phyloP scores from a whole-genome alignment of 2,113 vertebrate species.

The Mixornis gularis region DNA sequence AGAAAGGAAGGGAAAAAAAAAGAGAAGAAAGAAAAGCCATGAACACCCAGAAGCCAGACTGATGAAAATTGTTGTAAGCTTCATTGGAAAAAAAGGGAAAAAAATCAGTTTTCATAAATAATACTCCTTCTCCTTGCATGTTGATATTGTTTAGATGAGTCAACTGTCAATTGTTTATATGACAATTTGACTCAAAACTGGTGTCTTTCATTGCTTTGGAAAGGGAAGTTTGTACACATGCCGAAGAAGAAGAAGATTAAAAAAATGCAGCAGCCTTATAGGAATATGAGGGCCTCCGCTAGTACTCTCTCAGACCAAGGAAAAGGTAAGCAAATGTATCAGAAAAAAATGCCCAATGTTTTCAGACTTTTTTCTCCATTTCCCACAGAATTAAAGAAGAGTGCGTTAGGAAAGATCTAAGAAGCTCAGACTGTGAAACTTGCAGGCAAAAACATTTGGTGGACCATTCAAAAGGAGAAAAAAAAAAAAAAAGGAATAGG shows the following conservation, averaged over 20 bases:
- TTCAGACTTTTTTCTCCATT: background rate
- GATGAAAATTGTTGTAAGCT: background rate
- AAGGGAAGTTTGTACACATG: background rate
- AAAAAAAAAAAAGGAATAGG: background rate
- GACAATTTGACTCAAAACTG: background rate
- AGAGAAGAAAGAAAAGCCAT: background rate
- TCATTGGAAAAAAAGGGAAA: background rate
- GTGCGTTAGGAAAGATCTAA: background rate
- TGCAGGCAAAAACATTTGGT: background rate
- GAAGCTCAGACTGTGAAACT: background rate
- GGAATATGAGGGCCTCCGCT: background rate
- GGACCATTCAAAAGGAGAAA: background rate
- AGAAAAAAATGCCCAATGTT: background rate
- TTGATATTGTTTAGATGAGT: background rate
- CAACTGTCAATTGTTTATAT: background rate
- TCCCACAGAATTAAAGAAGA: background rate
- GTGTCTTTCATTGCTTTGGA: background rate
- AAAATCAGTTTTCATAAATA: background rate
- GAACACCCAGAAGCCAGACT: background rate
- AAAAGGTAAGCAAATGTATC: background rate
- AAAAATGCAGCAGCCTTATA: background rate
- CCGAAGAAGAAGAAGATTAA: background rate
- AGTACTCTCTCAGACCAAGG: background rate
- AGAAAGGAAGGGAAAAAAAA: rapidly evolving
- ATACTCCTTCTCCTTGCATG: background rate